Evolutionary conservation across 2,888 invertebrate species (phyloP), one percentile per base, ranked within the genome.

Genomic region (Crocallis elinguaria): DNA sequence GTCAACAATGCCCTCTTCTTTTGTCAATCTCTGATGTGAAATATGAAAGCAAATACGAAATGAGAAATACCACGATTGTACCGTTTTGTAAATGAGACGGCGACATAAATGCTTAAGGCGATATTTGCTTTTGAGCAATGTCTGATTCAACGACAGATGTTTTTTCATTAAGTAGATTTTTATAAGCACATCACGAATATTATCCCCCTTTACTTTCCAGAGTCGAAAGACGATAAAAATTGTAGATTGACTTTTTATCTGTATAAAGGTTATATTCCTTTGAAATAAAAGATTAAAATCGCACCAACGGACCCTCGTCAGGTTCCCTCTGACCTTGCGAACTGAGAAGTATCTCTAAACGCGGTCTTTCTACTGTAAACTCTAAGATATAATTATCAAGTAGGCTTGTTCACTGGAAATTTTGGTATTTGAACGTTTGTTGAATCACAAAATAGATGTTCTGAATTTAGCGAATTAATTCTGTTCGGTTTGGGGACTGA

Each of bases 281-380:
- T 51, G 30, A 55, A 75, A 78, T 77, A 75, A 74, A 77, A 69
- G 67, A 75, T 74, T 74, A 74, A 64, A 73, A 71, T 69, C 66
- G 49, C 59, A 57, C 54, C 69, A 61, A 63, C 56, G 48, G 59
- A 82, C 80, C 84, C 82, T 83, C 72, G 72, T 82, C 83, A 83
- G 69, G 68, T 66, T 67, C 52, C 67, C 64, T 64, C 71, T 62
- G 58, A 63, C 65, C 16, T 65, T 60, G 64, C 57, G 62, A 53
- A 51, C 13, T 30, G 23, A 30, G n/a, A 49, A 60, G 51, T 44
- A 49, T 33, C 36, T 51, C 45, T 17, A 38, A 59, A 43, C 51
- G 58, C 67, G 68, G 69, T 69, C 66, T 74, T 67, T 73, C 44
- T 54, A 61, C 58, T 59, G 62, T 57, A 51, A 63, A 59, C 62